Conservation (phyloP, 2,113 vertebrate genomes). For the Dendropsophus ebraccatus region DNA sequence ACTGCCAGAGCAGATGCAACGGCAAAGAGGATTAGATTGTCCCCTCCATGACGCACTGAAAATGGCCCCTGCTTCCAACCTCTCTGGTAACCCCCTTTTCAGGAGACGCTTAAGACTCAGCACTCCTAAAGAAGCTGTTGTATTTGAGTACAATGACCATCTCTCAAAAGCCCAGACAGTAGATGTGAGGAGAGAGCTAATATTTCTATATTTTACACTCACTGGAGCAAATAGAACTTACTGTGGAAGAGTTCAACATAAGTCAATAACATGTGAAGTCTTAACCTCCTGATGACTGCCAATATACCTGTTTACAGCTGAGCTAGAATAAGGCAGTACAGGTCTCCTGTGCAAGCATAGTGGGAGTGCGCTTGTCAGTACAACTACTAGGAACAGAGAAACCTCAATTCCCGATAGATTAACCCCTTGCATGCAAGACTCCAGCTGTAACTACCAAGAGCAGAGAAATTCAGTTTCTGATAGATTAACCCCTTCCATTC, state of each 20-base stretch:
- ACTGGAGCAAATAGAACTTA: neutral
- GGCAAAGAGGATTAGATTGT: conserved; percentile 92
- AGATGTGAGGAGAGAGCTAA: conserved; percentile 87
- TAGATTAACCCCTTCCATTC: too few species aligned
- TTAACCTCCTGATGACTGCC: too few species aligned
- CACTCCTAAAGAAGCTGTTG: conserved; percentile 83
- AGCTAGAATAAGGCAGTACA: too few species aligned
- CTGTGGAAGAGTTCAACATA: neutral
- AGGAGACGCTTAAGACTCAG: conserved; percentile 81
- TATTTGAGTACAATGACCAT: conserved; percentile 80
- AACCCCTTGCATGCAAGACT: too few species aligned
- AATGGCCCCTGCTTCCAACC: conserved; percentile 76
- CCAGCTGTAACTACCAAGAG: too few species aligned
- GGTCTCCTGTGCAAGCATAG: too few species aligned
- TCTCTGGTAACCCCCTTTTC: conserved; percentile 78
- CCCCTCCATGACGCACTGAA: conserved; percentile 80
- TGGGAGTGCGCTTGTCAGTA: too few species aligned
- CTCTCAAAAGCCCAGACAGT: conserved; percentile 82
- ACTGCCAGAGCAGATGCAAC: conserved; percentile 85
- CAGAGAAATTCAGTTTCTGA: too few species aligned
- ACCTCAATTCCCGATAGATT: too few species aligned
- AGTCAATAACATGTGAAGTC: too few species aligned
- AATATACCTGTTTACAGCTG: too few species aligned
- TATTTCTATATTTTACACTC: conserved; percentile 68
- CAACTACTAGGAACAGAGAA: too few species aligned